phyloP scores from a whole-genome alignment of 2,888 invertebrate species.

The Protodeltote pygarga region DNA sequence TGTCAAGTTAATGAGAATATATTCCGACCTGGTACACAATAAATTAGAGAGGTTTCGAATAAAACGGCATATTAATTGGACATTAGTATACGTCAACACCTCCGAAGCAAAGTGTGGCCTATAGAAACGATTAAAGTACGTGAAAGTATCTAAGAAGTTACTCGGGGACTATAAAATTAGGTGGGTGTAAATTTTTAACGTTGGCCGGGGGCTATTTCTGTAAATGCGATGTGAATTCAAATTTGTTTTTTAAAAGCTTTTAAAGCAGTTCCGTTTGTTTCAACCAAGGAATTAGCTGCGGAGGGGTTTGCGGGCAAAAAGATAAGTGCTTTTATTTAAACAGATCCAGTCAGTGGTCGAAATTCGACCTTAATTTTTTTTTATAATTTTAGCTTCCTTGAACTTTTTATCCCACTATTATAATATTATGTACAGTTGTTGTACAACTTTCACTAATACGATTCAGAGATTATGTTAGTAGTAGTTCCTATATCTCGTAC shows the following conservation, averaged over 20 bases:
- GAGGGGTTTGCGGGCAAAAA: slow-evolving; percentile 18
- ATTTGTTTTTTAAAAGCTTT: slow-evolving; percentile 60
- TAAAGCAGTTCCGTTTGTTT: slow-evolving; percentile 49
- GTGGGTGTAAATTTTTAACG: slow-evolving; percentile 69
- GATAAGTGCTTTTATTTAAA: slow-evolving; percentile 25
- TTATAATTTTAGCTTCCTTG: too few relatives aligned
- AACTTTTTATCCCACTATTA: too few relatives aligned
- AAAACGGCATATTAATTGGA: slow-evolving; percentile 84
- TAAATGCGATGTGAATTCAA: slow-evolving; percentile 61
- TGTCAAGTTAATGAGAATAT: slow-evolving; percentile 86
- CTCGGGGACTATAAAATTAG: slow-evolving; percentile 67
- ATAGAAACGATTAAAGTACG: slow-evolving; percentile 59
- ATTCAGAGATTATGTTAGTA: too few relatives aligned
- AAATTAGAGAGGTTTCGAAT: slow-evolving; percentile 78
- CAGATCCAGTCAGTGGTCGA: background rate
- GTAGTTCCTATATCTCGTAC: too few relatives aligned
- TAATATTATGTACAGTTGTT: too few relatives aligned
- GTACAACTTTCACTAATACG: too few relatives aligned
- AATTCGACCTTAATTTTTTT: too few relatives aligned
- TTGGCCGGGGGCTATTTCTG: slow-evolving; percentile 56
- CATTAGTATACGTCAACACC: slow-evolving; percentile 81
- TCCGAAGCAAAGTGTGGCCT: slow-evolving; percentile 57
- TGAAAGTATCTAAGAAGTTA: slow-evolving; percentile 63
- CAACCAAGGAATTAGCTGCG: slow-evolving; percentile 39
- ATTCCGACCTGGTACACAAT: slow-evolving; percentile 75